Base-by-base conservation (phyloP, 1,140 invertebrate genomes). In the Nymphalis io region DNA sequence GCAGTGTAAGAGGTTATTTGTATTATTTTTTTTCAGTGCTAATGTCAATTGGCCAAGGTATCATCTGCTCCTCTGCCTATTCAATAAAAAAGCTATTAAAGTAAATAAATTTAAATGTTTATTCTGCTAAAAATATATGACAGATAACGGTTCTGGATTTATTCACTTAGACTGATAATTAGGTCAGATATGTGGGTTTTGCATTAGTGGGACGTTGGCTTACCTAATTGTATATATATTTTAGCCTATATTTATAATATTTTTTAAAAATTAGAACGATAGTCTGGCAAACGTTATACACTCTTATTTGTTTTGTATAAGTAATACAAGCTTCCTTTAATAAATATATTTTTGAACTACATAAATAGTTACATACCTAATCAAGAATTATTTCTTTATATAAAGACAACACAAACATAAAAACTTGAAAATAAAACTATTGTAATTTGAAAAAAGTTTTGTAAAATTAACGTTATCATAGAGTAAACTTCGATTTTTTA, bases 161-260 rank as follows among this genome's bases (percentile, higher is more conserved):
- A 68, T 62, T 68, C 66, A 68, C 66, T 12, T 67, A 33, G n/a
- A 40, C 46, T 13, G 10, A 13, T 55, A 68, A 68, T 61, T 60
- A 62, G 67, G 59, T 61, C 60, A n/a, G 20, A 42, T 61, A 46
- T 51, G 48, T 68, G 38, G 39, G 33, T 18, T 20, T 53, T 55
- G 23, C 46, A 61, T 40, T 42, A 55, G 42, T 40, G 33, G 44
- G 57, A 60, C 44, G 57, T 38, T 33, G 39, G 13, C 20, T 33
- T 33, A 33, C 27, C 27, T 33, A 33, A 33, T 33, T 33, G 27
- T 33, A 33, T 33, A 33, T 33, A 33, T 8, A 8, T 33, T 8
- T 33, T 5, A 33, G 27, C 4, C 10, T 33, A 33, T 33, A 8
- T 33, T 33, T 12, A 11, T 53, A 53, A 46, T 62, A 16, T 23